Evolutionary conservation across 35 echinoderm and acorn worm species (phyloP), one percentile per base, ranked within the genome.

Genomic region (Stichopus chloronotus): DNA sequence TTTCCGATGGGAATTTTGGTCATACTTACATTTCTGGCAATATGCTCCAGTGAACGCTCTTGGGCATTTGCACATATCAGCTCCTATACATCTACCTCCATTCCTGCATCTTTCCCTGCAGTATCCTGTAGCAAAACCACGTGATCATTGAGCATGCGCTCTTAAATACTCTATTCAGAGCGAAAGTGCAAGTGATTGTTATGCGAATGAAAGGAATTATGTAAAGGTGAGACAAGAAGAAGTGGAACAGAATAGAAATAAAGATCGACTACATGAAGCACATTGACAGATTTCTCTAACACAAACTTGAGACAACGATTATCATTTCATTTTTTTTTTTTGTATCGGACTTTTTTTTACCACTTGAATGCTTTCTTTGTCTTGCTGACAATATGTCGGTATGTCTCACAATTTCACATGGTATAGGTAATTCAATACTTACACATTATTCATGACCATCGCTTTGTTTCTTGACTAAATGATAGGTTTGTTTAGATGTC

Each of bases 1-100:
- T 72, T 13, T 72, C 22, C 13, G 69, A 16, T 13, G 69, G 69
- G 69, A 21, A 72, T 21, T 7, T 7, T 74, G 61, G 19, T 65
- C 54, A 57, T 89, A 91, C 90, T 91, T 91, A 91, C 90, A 91
- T 91, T 56, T 78, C 22, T 91, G 20, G 76, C 90, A 91, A 55
- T 56, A 79, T 78, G 71, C 76, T 91, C 90, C 90, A 78, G 90
- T 91, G 63, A 57, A 91, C 8, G 52, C 76, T 25, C 56, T 77
- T 77, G 55, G 69, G 76, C 90, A 91, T 79, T 78, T 91, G 90
- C 90, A 91, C 23, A 3, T 79, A 58, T 91, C 90, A 17, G 90
- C 55, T 58, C 90, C 90, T 78, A 58, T 58, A 79, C 90, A 91
- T 30, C 9, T 91, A 53, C 90, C 90, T 8, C 90, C 90, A 58